A percentile compares a stretch with the other conserved stretches of the same genome.
phyloP scores from a whole-genome alignment of 2,888 invertebrate species.

The Ophonus ardosiacus region DNA sequence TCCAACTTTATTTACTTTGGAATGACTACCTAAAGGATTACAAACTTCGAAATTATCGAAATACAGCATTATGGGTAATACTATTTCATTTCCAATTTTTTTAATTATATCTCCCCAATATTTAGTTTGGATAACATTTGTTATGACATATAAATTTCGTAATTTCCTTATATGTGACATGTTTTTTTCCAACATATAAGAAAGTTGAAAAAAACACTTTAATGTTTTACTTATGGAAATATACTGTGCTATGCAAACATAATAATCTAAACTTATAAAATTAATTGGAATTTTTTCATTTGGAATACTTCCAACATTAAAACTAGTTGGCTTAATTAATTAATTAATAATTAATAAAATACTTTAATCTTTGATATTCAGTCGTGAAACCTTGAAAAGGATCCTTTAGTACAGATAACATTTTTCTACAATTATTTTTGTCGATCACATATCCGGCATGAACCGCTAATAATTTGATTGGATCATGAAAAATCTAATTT shows the following conservation, averaged over 20 bases:
- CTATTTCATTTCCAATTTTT: slow-evolving; percentile 55
- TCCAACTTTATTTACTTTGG: slow-evolving; percentile 67
- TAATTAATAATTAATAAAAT: slow-evolving; percentile 30
- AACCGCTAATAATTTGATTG: neutral
- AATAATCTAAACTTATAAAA: slow-evolving; percentile 17
- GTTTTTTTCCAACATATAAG: slow-evolving; percentile 46
- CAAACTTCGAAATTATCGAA: too few relatives aligned
- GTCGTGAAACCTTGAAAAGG: slow-evolving; percentile 5
- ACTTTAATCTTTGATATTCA: slow-evolving; percentile 18
- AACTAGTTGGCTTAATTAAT: slow-evolving; percentile 50
- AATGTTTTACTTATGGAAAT: slow-evolving; percentile 44
- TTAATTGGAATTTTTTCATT: slow-evolving; percentile 22
- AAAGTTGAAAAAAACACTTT: slow-evolving; percentile 56
- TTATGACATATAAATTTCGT: slow-evolving; percentile 27
- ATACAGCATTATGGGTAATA: slow-evolving; percentile 30
- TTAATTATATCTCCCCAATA: slow-evolving; percentile 60
- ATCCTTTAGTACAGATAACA: slow-evolving; percentile 2
- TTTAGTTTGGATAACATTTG: slow-evolving; percentile 62
- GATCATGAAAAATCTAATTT: slow-evolving; percentile 45
- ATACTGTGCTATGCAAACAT: slow-evolving; percentile 57
- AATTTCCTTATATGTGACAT: slow-evolving; percentile 53
- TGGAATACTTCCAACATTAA: slow-evolving; percentile 42
- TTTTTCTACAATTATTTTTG: neutral
- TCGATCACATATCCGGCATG: neutral
- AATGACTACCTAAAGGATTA: slow-evolving; percentile 9